Evolutionary conservation across 2,113 vertebrate species (phyloP).

Genomic region (Microcebus ravelobensis): DNA sequence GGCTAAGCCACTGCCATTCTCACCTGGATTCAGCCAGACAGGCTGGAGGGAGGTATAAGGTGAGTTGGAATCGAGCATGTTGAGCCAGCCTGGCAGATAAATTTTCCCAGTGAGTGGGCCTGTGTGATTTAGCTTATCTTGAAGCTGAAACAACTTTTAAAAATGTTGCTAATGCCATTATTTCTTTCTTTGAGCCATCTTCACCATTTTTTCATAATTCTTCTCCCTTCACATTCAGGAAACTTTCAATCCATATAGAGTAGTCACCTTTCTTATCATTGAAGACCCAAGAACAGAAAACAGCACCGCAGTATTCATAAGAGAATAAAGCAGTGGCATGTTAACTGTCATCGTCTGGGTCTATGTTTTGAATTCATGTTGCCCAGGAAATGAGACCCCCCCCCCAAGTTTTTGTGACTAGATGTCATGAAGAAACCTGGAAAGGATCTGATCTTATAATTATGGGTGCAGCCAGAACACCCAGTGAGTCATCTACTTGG

Average conservation of each 20-base stretch:
- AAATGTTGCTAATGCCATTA: fast-evolving
- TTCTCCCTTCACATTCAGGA: neutral
- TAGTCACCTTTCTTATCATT: neutral
- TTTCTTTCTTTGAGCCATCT: neutral
- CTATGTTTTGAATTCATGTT: neutral
- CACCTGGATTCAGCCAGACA: neutral
- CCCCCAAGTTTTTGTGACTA: neutral
- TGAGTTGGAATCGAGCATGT: neutral
- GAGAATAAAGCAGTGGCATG: neutral
- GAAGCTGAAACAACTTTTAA: neutral
- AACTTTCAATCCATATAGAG: neutral
- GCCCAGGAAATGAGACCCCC: neutral
- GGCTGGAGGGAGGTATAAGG: neutral
- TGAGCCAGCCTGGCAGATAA: neutral
- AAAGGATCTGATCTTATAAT: neutral
- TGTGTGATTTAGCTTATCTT: neutral
- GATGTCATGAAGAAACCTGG: neutral
- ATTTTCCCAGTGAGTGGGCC: neutral
- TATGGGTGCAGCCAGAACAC: neutral
- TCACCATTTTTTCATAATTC: neutral
- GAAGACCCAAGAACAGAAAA: neutral
- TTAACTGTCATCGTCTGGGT: neutral
- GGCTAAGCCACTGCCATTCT: neutral
- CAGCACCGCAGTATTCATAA: too few species aligned
- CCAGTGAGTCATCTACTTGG: neutral